Evolutionary conservation across 1,140 invertebrate species (phyloP), one percentile per base, ranked within the genome.

Genomic region (Formica exsecta): DNA sequence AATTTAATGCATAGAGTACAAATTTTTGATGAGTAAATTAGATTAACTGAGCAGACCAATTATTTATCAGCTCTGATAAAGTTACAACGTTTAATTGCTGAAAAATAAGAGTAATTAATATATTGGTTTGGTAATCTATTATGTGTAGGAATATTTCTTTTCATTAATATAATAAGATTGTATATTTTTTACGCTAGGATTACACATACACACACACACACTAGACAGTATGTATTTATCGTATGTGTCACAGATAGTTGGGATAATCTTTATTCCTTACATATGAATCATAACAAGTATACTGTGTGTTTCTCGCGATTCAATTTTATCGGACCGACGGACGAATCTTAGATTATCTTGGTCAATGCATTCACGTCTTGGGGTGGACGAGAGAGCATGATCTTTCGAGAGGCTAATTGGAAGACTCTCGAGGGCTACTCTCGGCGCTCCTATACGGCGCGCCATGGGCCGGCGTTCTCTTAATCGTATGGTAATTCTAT

Each of bases 401-500:
- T 89, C 83, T 83, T 89, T 91, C 74, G 83, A 89, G 87, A 89
- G 84, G 81, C 90, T 91, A 91, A 91, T 91, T 91, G 91, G 90
- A 88, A 89, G 90, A 91, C 86, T 89, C 86, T 91, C 88, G 86
- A 85, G 89, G 87, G 88, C 85, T 65, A 87, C 38, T 87, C 88
- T 79, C 73, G 62, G 48, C 62, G 59, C 81, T 65, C 29, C 36
- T 79, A 85, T 91, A 86, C 70, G 5, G 86, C 77, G 66, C 86
- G 61, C 57, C 83, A 25, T 77, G 68, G 87, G 88, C 87, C 76
- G 83, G 91, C 90, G 88, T 87, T 92, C 91, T 93, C 91, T 93
- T 94, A 94, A 95, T 94, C 93, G 93, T 94, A 95, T 95, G 94
- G 91, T 94, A 95, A 95, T 95, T 91, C 86, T 94, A 95, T 94